These are phyloP conservation scores for Nannobrachium achirus DNA, from an alignment of 2,113 vertebrate species.

Conservation along the genomic window DNA sequence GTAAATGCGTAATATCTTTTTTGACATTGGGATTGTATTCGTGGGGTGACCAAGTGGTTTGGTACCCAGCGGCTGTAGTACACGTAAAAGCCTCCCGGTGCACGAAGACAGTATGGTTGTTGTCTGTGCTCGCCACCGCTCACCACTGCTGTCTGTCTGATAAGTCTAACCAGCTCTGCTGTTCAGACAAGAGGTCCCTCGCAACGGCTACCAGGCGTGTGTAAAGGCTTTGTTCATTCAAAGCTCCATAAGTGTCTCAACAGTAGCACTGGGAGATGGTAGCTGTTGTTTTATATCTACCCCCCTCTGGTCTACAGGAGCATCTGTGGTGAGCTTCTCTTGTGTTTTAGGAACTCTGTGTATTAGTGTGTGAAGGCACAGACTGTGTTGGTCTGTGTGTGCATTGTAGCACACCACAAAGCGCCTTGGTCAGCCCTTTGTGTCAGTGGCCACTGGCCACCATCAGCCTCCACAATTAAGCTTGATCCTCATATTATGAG, in stretches of 20 bases:
- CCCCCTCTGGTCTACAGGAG: neutral
- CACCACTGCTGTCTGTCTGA: conserved; percentile 47
- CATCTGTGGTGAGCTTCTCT: neutral
- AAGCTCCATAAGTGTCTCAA: conserved; percentile 36
- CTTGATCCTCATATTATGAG: too few relatives aligned
- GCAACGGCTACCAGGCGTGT: conserved; percentile 35
- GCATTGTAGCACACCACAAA: too few relatives aligned
- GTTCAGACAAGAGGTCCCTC: conserved; percentile 59
- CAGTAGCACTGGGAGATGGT: conserved; percentile 28
- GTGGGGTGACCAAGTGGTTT: too few relatives aligned
- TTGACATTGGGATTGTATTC: too few relatives aligned
- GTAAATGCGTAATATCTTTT: too few relatives aligned
- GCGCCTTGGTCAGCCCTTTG: too few relatives aligned
- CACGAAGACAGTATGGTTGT: neutral
- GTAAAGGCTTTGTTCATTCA: conserved; percentile 40
- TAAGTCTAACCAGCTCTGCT: conserved; percentile 68
- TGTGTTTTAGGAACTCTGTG: too few relatives aligned
- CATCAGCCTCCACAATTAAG: too few relatives aligned
- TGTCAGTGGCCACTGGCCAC: too few relatives aligned
- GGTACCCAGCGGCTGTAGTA: neutral
- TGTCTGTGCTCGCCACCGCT: conserved; percentile 26
- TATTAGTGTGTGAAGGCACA: too few relatives aligned
- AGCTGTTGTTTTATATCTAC: neutral
- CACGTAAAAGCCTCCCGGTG: neutral
- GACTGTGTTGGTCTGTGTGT: neutral